A percentile compares a stretch with the other conserved stretches of the same genome.
phyloP scores from a whole-genome alignment of 2,113 vertebrate species.

The Syngnathus scovelli region DNA sequence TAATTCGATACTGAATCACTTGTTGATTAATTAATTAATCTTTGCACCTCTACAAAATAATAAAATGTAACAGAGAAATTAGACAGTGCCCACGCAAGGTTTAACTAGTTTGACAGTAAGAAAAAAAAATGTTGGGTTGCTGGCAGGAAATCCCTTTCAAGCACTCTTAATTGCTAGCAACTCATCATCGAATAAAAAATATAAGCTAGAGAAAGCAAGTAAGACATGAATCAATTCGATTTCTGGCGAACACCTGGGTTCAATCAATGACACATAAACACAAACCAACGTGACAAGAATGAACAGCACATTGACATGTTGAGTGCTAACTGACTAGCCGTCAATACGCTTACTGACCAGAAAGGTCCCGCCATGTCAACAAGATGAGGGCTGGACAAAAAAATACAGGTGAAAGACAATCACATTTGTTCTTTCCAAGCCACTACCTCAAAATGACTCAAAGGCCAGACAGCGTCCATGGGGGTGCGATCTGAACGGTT shows the following conservation, averaged over 20 bases:
- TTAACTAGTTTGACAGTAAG: too few species aligned
- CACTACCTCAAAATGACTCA: conserved; percentile 56
- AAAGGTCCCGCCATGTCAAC: conserved; percentile 62
- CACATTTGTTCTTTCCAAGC: conserved; percentile 72
- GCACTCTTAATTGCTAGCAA: background rate
- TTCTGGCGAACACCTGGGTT: conserved; percentile 27
- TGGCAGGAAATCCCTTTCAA: too few species aligned
- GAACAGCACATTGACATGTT: conserved; percentile 66
- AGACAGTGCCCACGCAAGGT: too few species aligned
- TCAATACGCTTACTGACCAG: conserved; percentile 75
- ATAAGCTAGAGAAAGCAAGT: background rate
- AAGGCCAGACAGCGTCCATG: conserved; percentile 44
- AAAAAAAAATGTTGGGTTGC: too few species aligned
- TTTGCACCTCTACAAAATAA: too few species aligned
- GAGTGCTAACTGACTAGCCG: conserved; percentile 69
- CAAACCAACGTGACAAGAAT: conserved; percentile 36
- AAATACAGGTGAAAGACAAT: conserved; percentile 70
- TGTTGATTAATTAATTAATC: too few species aligned
- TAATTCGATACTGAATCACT: too few species aligned
- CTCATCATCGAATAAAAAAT: background rate
- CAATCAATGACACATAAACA: conserved; percentile 34
- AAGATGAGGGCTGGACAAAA: conserved; percentile 38
- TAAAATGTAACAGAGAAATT: too few species aligned
- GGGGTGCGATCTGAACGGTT: conserved; percentile 51
- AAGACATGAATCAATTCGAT: conserved; percentile 19